Conservation (phyloP, 1,140 invertebrate species). For the Tetraneura akinire region DNA sequence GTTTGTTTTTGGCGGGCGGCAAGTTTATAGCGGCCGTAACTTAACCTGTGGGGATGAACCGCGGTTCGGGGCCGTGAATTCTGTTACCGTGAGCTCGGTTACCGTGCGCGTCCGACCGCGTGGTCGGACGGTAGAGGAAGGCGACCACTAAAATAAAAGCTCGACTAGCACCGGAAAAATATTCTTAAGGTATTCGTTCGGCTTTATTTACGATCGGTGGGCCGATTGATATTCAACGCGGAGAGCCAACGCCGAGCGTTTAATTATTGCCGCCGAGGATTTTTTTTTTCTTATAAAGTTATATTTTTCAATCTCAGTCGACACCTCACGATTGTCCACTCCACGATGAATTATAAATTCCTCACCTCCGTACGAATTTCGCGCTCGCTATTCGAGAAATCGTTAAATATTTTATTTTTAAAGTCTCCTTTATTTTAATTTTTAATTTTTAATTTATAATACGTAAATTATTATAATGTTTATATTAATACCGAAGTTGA, state of each 20-base stretch:
- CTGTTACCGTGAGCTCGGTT: background rate
- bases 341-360: too few species aligned
- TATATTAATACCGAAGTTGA: too few species aligned
- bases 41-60: background rate
- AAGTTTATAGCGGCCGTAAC: conserved; percentile 26
- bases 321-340: too few species aligned
- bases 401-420: too few species aligned
- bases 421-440: too few species aligned
- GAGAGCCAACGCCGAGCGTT: background rate
- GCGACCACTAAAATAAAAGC: background rate
- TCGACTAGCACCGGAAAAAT: background rate
- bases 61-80: background rate
- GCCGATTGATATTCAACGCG: conserved; percentile 28
- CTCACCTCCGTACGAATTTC: too few species aligned
- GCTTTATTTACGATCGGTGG: conserved; percentile 5
- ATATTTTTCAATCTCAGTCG: too few species aligned
- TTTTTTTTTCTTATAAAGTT: too few species aligned
- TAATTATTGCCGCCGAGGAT: background rate
- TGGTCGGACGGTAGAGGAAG: background rate
- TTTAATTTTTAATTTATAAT: too few species aligned
- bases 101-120: background rate
- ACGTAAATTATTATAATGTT: too few species aligned
- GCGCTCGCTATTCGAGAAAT: too few species aligned
- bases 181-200: conserved; percentile 7
- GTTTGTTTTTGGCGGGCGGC: conserved; percentile 20